Conservation (phyloP, 2,113 vertebrate genomes). For the Nothocercus nigrocapillus region DNA sequence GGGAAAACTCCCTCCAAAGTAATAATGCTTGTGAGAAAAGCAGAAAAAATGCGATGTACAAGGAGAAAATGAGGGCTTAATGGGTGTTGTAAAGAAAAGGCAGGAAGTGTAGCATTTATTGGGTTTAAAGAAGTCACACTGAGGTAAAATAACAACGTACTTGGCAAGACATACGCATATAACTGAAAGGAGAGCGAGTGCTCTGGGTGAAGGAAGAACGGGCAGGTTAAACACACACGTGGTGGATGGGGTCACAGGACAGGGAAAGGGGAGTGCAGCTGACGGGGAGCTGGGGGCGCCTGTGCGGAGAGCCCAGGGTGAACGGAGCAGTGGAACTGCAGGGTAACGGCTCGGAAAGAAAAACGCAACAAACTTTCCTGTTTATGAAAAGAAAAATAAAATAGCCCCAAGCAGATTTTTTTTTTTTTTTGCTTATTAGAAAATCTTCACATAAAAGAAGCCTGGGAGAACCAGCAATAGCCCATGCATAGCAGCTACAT, state of each 20-base stretch:
- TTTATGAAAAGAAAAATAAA: background rate
- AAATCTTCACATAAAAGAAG: background rate
- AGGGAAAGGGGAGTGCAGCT: background rate
- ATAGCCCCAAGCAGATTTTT: background rate
- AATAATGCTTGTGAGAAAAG: background rate
- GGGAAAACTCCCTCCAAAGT: background rate
- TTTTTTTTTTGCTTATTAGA: background rate
- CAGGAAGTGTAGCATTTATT: background rate
- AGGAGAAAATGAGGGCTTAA: background rate
- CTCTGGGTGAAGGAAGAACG: background rate
- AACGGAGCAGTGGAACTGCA: background rate
- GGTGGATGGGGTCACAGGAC: background rate
- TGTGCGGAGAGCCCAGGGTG: background rate
- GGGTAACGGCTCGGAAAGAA: background rate
- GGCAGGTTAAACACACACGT: background rate
- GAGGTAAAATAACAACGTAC: background rate
- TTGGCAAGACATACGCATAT: background rate
- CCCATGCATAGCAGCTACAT: background rate
- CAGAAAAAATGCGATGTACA: background rate
- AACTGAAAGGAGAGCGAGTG: background rate
- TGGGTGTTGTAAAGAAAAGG: background rate
- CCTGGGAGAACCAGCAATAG: background rate
- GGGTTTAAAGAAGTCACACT: background rate
- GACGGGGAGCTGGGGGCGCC: background rate
- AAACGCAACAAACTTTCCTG: background rate